Evolutionary conservation across 1,140 invertebrate genomes (phyloP).

Genomic region (Ctenoplectra terminalis): DNA sequence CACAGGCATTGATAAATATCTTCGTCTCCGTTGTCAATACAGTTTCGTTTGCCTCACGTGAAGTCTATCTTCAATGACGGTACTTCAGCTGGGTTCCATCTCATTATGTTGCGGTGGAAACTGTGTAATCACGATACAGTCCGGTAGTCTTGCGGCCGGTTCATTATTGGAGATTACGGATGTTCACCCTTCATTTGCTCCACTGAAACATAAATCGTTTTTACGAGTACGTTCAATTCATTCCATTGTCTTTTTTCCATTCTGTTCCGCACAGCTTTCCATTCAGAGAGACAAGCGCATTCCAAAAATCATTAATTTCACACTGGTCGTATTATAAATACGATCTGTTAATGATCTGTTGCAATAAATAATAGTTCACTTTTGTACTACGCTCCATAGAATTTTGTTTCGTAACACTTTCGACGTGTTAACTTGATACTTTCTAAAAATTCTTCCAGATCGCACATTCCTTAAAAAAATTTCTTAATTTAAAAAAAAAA

Average conservation of each 20-base stretch:
- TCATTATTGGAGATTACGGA: constrained; percentile 31
- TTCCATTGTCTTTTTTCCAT: neutral
- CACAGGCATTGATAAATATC: neutral
- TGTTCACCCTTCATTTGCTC: neutral
- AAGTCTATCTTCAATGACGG: neutral
- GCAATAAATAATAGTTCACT: too few species aligned
- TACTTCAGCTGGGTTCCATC: constrained; percentile 6
- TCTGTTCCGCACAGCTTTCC: neutral
- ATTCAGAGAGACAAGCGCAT: neutral
- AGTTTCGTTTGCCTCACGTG: neutral
- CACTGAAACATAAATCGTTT: neutral
- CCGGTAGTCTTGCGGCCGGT: neutral
- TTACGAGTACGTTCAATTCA: neutral
- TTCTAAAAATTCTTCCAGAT: too few species aligned
- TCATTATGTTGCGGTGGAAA: constrained; percentile 20
- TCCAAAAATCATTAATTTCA: neutral
- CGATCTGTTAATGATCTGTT: too few species aligned
- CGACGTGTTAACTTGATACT: too few species aligned
- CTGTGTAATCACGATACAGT: constrained; percentile 23
- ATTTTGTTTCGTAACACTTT: too few species aligned
- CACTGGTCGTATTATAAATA: too few species aligned
- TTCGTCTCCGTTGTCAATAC: neutral
- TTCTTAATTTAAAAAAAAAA: too few species aligned
- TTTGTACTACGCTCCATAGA: too few species aligned
- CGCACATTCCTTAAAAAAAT: too few species aligned